A percentile compares a stretch with the other conserved stretches of the same genome.
Evolutionary conservation across 1,140 invertebrate genomes (phyloP).

Genomic region (Sesamia nonagrioides): DNA sequence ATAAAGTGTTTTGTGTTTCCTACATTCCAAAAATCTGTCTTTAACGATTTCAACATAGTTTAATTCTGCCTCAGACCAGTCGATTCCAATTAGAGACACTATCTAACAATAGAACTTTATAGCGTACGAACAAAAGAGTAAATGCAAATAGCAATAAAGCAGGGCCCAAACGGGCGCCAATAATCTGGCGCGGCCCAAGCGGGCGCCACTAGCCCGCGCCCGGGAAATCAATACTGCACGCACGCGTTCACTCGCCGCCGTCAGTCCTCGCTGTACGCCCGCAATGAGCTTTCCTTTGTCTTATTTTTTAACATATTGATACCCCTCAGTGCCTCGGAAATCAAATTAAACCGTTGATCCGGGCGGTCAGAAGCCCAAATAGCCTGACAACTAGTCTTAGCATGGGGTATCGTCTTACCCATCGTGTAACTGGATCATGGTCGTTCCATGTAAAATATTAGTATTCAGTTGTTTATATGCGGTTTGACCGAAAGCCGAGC

Average conservation of each 20-base stretch:
- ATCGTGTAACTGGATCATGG: no score
- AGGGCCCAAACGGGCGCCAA: conserved; percentile 9
- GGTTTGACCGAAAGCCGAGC: no score
- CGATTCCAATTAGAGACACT: neutral
- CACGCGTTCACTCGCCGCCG: neutral
- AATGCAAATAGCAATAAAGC: conserved; percentile 3
- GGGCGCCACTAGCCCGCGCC: neutral
- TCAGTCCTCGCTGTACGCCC: neutral
- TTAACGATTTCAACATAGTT: neutral
- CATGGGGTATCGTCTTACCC: no score
- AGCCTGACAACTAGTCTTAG: no score
- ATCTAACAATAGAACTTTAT: neutral
- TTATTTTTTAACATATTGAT: neutral
- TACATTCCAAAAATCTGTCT: neutral
- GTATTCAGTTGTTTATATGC: no score
- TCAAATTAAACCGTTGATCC: neutral
- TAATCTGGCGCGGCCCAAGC: neutral
- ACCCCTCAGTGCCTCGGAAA: no score
- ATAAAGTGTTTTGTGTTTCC: neutral
- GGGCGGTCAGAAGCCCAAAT: neutral
- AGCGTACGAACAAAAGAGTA: neutral
- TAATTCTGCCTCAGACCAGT: neutral
- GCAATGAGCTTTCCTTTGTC: neutral
- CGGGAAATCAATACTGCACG: conserved; percentile 11
- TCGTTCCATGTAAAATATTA: no score